Conservation (phyloP, 2,888 invertebrate genomes). For the Cyrtodaria siliqua region DNA sequence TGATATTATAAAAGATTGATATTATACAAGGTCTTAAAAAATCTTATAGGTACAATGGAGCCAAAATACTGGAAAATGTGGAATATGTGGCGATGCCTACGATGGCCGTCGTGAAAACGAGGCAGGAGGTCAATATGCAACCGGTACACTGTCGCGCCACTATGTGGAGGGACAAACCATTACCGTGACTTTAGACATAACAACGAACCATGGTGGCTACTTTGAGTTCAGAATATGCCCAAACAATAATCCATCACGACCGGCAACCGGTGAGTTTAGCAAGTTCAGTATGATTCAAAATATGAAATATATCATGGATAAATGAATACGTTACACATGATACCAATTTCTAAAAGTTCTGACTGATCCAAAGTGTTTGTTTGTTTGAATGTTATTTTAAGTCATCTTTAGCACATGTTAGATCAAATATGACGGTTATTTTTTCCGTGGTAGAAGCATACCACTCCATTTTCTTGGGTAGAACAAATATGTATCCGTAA, state of each 20-base stretch:
- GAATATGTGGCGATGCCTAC: conserved; percentile 64
- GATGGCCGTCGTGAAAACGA: conserved; percentile 60
- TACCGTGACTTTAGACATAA: conserved; percentile 54
- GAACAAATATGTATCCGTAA: too few relatives aligned
- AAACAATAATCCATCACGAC: conserved; percentile 58
- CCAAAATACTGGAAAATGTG: conserved; percentile 59
- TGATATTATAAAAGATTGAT: too few relatives aligned
- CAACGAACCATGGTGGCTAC: conserved; percentile 64
- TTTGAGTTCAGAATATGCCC: conserved; percentile 66
- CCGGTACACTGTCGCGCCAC: conserved; percentile 56
- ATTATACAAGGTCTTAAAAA: too few relatives aligned
- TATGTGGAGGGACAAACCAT: conserved; percentile 60
- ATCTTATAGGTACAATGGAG: conserved; percentile 63
- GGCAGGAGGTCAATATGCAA: conserved; percentile 65
- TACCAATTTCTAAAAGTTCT: background rate
- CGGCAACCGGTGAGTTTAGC: conserved; percentile 54
- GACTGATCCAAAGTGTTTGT: too few relatives aligned
- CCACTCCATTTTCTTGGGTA: too few relatives aligned
- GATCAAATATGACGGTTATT: too few relatives aligned
- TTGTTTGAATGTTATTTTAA: too few relatives aligned
- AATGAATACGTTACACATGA: too few relatives aligned
- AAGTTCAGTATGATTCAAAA: too few relatives aligned
- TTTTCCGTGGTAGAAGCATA: too few relatives aligned
- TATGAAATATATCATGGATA: too few relatives aligned
- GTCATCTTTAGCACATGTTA: too few relatives aligned